Evolutionary conservation across 1,140 invertebrate species (phyloP).

Genomic region (Drosophila obscura): DNA sequence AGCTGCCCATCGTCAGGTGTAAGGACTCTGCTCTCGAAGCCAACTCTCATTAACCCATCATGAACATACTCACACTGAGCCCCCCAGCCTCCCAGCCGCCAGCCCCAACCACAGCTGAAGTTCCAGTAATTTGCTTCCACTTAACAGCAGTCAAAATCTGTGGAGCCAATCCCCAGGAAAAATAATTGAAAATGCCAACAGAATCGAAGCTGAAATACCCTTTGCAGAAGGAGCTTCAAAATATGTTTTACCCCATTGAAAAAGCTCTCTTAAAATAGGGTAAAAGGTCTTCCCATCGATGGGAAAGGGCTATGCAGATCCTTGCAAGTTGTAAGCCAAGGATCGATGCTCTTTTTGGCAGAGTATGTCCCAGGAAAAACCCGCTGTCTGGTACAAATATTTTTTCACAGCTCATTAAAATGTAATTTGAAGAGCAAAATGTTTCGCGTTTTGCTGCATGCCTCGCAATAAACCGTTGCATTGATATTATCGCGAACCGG

Average conservation of each 20-base stretch:
- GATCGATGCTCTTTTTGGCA: too few species aligned
- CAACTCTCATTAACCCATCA: constrained; percentile 18
- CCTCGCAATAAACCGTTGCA: constrained; percentile 72
- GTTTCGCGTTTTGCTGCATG: constrained; percentile 50
- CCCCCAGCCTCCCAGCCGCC: not conserved
- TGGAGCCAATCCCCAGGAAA: constrained; percentile 10
- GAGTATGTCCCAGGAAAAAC: not conserved
- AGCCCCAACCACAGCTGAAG: not conserved
- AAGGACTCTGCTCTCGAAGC: constrained; percentile 1
- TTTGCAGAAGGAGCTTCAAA: too few species aligned
- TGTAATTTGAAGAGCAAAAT: constrained; percentile 77
- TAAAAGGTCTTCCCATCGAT: too few species aligned
- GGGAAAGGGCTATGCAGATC: not conserved
- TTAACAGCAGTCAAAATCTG: constrained; percentile 40
- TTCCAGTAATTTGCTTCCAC: constrained; percentile 59
- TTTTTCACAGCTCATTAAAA: constrained; percentile 81
- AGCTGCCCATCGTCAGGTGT: not conserved
- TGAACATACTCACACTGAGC: not conserved
- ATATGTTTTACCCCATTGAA: too few species aligned
- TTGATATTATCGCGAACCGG: constrained; percentile 55
- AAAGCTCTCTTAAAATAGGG: too few species aligned
- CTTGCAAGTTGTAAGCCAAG: too few species aligned
- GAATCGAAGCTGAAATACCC: too few species aligned
- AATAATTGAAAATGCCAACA: too few species aligned
- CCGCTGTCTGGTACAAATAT: constrained; percentile 61